Base-by-base conservation (phyloP, 2,113 vertebrate species). In the Brachirus orientalis region DNA sequence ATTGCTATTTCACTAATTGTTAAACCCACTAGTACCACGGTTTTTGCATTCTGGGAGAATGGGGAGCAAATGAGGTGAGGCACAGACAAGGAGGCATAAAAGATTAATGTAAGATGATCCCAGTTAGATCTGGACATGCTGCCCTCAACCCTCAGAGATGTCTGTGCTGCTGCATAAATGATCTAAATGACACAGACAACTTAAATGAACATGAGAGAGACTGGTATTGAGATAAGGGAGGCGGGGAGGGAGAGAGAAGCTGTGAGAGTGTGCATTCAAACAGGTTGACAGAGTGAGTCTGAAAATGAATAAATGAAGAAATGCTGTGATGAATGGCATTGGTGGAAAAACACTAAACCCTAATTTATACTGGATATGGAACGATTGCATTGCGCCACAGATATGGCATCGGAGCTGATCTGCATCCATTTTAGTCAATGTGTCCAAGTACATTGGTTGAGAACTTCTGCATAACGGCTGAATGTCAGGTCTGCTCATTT, bases 21-120 rank as follows among this genome's bases (percentile, higher is more conserved):
- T 75, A 48, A 66, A 73, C 37, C 61, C 48, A 43, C 59, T 16
- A 33, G 19, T 43, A n/a, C 2, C 13, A 3, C 41, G 46, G 50
- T 60, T 50, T 46, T 14, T 60, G 64, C 61, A 70, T 69, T 58
- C 68, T 56, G 57, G 85, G 79, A 54, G 85, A 85, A 78, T 69
- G 56, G 51, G 79, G 80, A 90, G 88, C 78, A 88, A 88, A 71
- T 89, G 86, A 88, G 90, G 74, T 90, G 91, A 86, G 83, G 91
- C 90, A 86, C 84, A 90, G 76, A 90, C 90, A 69, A 92, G 77
- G 76, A 89, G 60, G 80, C 63, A 91, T 95, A 86, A 93, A 94
- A 94, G 93, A 94, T 95, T 91, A 93, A 95, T 86, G 79, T 77
- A 83, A 65, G 76, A 85, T 74, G 56, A 55, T 75, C 91, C 85